Evolutionary conservation across 2,113 vertebrate species (phyloP).

Genomic region (Chionodraco myersi): DNA sequence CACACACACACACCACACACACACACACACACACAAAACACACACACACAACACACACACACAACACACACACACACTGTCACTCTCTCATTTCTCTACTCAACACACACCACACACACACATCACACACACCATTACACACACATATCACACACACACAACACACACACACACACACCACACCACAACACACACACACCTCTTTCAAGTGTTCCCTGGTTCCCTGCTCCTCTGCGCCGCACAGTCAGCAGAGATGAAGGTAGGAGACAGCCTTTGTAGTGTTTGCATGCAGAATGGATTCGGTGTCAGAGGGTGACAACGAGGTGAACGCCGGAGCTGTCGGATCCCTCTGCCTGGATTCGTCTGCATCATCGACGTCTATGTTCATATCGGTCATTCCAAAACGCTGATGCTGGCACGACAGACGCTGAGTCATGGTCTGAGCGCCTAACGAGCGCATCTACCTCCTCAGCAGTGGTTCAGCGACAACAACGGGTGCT

Average conservation of each 20-base stretch:
- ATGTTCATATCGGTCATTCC: not conserved
- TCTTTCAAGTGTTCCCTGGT: not conserved
- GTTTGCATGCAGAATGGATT: constrained; percentile 27
- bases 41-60: too few relatives aligned
- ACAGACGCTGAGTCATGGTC: not conserved
- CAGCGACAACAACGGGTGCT: not conserved
- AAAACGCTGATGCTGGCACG: not conserved
- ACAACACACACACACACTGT: too few relatives aligned
- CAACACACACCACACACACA: too few relatives aligned
- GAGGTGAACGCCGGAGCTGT: constrained; percentile 20
- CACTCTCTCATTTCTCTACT: too few relatives aligned
- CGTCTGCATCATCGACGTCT: not conserved
- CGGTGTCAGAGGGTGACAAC: constrained; percentile 21
- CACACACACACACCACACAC: too few relatives aligned
- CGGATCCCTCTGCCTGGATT: constrained; percentile 3
- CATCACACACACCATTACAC: too few relatives aligned
- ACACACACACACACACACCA: too few relatives aligned
- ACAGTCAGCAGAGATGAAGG: constrained; percentile 42
- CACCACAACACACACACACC: too few relatives aligned
- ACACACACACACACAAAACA: too few relatives aligned
- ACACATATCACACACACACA: too few relatives aligned
- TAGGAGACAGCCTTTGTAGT: constrained; percentile 37
- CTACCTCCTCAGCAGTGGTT: not conserved
- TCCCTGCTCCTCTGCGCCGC: not conserved
- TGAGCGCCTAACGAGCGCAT: not conserved